phyloP scores from a whole-genome alignment of 2,888 invertebrate genomes.

The Therioaphis trifolii region DNA sequence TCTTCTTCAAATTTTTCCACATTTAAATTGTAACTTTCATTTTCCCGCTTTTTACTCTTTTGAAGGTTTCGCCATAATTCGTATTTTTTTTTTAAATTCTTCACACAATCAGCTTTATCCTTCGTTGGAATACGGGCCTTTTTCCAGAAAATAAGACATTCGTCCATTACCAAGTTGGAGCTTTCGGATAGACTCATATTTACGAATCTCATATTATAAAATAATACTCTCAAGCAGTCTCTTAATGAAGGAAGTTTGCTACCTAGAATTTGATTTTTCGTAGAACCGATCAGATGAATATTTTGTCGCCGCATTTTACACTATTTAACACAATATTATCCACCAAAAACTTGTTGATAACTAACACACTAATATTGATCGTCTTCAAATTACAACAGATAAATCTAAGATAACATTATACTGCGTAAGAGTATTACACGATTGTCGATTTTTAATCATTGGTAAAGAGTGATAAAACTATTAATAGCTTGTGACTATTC shows the following conservation, averaged over 20 bases:
- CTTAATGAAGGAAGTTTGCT: constrained; percentile 46
- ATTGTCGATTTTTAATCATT: background rate
- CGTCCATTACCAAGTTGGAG: constrained; percentile 30
- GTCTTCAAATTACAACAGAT: too few relatives aligned
- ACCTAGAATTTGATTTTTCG: constrained; percentile 46
- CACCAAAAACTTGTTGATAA: background rate
- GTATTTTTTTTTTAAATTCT: constrained; percentile 22
- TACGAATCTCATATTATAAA: constrained; percentile 40
- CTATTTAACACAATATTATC: constrained; percentile 1
- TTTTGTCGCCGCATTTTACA: constrained; percentile 23
- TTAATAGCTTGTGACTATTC: background rate
- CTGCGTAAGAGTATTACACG: background rate
- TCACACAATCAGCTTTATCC: constrained; percentile 42
- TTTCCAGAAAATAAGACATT: constrained; percentile 45
- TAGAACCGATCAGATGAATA: constrained; percentile 42
- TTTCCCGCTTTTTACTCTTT: constrained; percentile 34
- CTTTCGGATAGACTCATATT: constrained; percentile 47
- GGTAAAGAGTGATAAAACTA: background rate
- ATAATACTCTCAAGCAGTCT: constrained; percentile 19
- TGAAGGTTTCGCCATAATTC: constrained; percentile 38
- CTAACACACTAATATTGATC: too few relatives aligned
- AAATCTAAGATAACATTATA: background rate
- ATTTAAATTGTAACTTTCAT: constrained; percentile 24
- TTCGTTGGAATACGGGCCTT: constrained; percentile 46
- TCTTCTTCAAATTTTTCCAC: constrained; percentile 25